Base-by-base conservation (phyloP, 2,113 vertebrate species). In the Aptenodytes patagonicus region DNA sequence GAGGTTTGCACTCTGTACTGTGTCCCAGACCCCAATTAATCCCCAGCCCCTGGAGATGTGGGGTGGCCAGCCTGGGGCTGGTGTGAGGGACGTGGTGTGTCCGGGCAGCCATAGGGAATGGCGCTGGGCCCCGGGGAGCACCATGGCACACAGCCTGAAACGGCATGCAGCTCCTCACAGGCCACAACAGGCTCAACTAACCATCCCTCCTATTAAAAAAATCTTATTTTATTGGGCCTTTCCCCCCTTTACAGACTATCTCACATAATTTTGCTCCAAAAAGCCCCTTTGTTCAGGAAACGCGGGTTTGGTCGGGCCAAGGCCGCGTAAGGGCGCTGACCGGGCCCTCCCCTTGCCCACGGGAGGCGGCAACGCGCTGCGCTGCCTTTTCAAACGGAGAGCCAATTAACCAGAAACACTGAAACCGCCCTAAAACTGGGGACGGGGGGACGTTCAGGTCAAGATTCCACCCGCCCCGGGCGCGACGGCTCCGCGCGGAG, bases 41-140 rank as follows among this genome's bases (percentile, higher is more conserved):
- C 8, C 20, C 36, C 36, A 32, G 9, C 3, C 61, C 24, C 38
- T 29, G 9, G 9, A 36, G 18, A 3, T 0, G 10, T 1, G 32
- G 24, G 47, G 31, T 7, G 32, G 44, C 21, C 24, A 24, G 13
- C 11, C 25, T 31, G n/a, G 28, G n/a, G 14, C 26, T 17, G 46
- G 9, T 1, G 5, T 17, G 13, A 17, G 38, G 24, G 34, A 16
- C 0, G 0, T 1, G 7, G 20, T 2, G 16, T 13, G 38, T 40
- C 49, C 40, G 26, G 1, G 4, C 0, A 2, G 34, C 34, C 38
- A 4, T 19, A 6, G 19, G 9, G 57, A 38, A 29, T 0, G 6
- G 26, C 1, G 1, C 47, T 14, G 36, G 42, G 6, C 13, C 13
- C 19, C 1, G 4, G 26, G 7, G 12, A 2, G 0, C 51, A 42